phyloP scores from a whole-genome alignment of 2,113 vertebrate species.

The Paramormyrops kingsleyae region DNA sequence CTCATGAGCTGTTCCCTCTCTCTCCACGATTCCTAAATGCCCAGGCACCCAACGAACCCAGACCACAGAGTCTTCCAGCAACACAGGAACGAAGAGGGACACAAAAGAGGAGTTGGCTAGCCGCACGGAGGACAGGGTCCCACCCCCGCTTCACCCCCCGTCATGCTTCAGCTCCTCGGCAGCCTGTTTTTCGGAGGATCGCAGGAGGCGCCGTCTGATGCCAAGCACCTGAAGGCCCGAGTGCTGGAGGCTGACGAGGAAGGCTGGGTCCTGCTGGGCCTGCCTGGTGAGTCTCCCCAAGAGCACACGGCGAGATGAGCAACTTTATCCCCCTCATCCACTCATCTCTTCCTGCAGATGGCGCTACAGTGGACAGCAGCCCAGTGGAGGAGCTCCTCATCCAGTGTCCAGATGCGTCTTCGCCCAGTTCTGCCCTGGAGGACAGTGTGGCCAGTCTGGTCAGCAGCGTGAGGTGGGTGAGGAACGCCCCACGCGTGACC shows the following conservation, averaged over 20 bases:
- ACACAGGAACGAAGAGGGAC: background rate
- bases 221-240: conserved; percentile 56
- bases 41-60: background rate
- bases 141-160: background rate
- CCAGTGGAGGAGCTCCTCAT: conserved; percentile 75
- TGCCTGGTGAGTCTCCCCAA: conserved; percentile 65
- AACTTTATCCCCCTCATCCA: background rate
- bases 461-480: conserved; percentile 9
- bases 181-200: conserved; percentile 77
- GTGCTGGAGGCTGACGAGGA: conserved; percentile 72
- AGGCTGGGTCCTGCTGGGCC: conserved; percentile 82
- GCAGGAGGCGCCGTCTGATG: conserved; percentile 42
- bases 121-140: background rate
- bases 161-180: conserved; percentile 79
- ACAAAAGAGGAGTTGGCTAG: background rate
- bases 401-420: conserved; percentile 75
- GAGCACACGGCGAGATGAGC: background rate
- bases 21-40: background rate
- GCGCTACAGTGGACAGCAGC: conserved; percentile 63
- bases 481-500: background rate
- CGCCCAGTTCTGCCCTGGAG: conserved; percentile 49
- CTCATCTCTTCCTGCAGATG: conserved; percentile 64
- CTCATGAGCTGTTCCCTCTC: background rate
- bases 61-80: background rate
- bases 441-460: conserved; percentile 32